phyloP scores from a whole-genome alignment of 2,113 vertebrate species.

The Dascyllus trimaculatus region DNA sequence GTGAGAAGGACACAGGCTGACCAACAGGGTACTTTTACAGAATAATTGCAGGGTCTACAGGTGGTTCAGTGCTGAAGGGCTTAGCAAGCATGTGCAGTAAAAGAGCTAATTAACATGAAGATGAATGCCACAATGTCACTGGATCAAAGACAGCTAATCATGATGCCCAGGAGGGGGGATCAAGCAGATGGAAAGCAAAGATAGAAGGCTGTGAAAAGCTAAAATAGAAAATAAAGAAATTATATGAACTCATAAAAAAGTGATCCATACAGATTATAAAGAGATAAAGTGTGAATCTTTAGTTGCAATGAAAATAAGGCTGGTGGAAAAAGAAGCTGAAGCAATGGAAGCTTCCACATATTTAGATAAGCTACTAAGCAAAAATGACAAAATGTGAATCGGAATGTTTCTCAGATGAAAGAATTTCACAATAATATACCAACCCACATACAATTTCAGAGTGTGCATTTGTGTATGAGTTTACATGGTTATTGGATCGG shows the following conservation, averaged over 20 bases:
- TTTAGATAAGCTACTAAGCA: conserved; percentile 32
- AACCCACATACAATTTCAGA: conserved; percentile 55
- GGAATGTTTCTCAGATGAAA: conserved; percentile 41
- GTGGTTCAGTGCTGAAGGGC: conserved; percentile 70
- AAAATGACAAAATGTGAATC: conserved; percentile 38
- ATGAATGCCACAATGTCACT: conserved; percentile 72
- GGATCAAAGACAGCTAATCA: conserved; percentile 71
- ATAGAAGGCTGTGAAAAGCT: conserved; percentile 40
- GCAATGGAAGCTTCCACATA: conserved; percentile 5
- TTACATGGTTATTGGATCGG: conserved; percentile 64
- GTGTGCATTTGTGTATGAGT: conserved; percentile 51
- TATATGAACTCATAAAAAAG: conserved; percentile 28
- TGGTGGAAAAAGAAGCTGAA: conserved; percentile 26
- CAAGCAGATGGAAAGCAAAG: conserved; percentile 46
- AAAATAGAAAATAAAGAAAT: conserved; percentile 47
- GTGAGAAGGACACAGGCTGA: conserved; percentile 61
- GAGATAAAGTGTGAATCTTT: conserved; percentile 30
- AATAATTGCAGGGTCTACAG: conserved; percentile 74
- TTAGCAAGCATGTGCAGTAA: conserved; percentile 67
- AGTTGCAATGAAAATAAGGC: conserved; percentile 28
- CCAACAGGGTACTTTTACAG: conserved; percentile 62
- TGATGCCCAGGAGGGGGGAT: conserved; percentile 54
- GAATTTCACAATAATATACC: conserved; percentile 43
- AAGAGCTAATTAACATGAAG: conserved; percentile 74
- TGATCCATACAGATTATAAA: conserved; percentile 25